These are phyloP conservation scores for Drosophila subsilvestris DNA, from an alignment of 2,888 invertebrate species.

Conservation along the genomic window DNA sequence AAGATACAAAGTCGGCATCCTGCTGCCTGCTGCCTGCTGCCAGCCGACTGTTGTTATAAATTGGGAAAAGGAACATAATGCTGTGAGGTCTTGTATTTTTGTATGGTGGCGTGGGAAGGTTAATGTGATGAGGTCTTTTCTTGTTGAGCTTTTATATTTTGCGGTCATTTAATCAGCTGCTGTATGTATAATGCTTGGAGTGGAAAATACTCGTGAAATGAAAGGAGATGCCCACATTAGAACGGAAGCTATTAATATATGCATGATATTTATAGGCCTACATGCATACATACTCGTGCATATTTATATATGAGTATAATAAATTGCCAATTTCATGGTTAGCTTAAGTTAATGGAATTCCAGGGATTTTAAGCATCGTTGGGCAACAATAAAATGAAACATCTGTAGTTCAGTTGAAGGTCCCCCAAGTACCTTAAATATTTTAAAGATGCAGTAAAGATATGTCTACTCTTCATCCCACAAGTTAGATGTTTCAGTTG, in stretches of 20 bases:
- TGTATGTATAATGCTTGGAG: neutral
- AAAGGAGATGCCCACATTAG: neutral
- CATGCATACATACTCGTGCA: neutral
- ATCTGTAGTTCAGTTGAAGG: neutral
- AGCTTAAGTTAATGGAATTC: neutral
- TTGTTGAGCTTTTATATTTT: conserved; percentile 34
- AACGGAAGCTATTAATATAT: neutral
- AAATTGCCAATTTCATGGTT: neutral
- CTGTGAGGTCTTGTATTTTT: neutral
- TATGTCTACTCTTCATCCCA: too few relatives aligned
- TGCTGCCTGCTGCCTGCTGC: neutral
- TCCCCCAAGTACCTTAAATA: too few relatives aligned
- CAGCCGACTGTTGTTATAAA: conserved; percentile 33
- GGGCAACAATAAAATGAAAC: neutral
- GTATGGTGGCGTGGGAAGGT: neutral
- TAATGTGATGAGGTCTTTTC: conserved; percentile 25
- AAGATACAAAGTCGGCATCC: conserved; percentile 8
- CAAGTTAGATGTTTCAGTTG: neutral
- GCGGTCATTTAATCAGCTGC: conserved; percentile 41
- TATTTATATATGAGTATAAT: neutral
- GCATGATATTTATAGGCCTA: neutral
- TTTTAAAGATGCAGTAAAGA: too few relatives aligned
- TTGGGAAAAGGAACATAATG: conserved; percentile 14
- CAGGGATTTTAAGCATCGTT: neutral
- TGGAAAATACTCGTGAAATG: neutral